A percentile compares a stretch with the other conserved stretches of the same genome.
These are phyloP conservation scores for Ammodytes dubius DNA, from an alignment of 2,113 vertebrate genomes.

Conservation along the genomic window DNA sequence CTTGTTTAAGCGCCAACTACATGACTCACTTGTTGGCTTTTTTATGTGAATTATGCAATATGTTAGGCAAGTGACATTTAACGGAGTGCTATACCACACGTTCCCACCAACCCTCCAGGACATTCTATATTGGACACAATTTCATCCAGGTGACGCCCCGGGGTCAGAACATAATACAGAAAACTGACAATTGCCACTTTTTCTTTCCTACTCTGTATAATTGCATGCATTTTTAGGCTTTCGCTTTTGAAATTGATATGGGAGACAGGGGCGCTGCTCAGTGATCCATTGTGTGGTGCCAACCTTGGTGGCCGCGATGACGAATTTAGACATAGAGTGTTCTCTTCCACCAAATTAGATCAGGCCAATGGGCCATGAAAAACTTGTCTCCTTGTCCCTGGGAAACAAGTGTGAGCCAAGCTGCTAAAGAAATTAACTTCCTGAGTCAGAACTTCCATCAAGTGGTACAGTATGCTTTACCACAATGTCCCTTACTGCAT, in stretches of 20 bases:
- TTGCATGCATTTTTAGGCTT: slow-evolving; percentile 79
- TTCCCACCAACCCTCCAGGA: not conserved
- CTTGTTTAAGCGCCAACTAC: slow-evolving; percentile 27
- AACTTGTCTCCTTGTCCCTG: slow-evolving; percentile 70
- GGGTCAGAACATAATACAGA: slow-evolving; percentile 47
- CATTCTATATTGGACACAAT: slow-evolving; percentile 33
- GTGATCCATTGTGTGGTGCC: slow-evolving; percentile 73
- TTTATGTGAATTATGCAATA: slow-evolving; percentile 12
- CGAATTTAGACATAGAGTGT: slow-evolving; percentile 79
- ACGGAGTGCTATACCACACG: slow-evolving; percentile 6
- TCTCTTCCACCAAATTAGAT: slow-evolving; percentile 79
- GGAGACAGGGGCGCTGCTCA: slow-evolving; percentile 74
- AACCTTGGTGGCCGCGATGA: slow-evolving; percentile 78
- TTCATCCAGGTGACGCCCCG: slow-evolving; percentile 45
- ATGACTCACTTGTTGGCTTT: slow-evolving; percentile 6
- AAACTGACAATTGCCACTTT: slow-evolving; percentile 41
- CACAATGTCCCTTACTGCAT: not conserved
- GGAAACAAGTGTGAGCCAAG: slow-evolving; percentile 60
- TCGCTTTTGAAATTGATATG: slow-evolving; percentile 72
- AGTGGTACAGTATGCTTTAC: slow-evolving; percentile 19
- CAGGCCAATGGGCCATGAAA: slow-evolving; percentile 76
- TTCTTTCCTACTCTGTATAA: slow-evolving; percentile 59
- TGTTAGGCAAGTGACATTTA: slow-evolving; percentile 15
- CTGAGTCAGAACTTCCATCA: slow-evolving; percentile 40
- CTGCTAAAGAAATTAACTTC: slow-evolving; percentile 58